Evolutionary conservation across 2,888 invertebrate species (phyloP).

Genomic region (Pollenia griseotomentosa): DNA sequence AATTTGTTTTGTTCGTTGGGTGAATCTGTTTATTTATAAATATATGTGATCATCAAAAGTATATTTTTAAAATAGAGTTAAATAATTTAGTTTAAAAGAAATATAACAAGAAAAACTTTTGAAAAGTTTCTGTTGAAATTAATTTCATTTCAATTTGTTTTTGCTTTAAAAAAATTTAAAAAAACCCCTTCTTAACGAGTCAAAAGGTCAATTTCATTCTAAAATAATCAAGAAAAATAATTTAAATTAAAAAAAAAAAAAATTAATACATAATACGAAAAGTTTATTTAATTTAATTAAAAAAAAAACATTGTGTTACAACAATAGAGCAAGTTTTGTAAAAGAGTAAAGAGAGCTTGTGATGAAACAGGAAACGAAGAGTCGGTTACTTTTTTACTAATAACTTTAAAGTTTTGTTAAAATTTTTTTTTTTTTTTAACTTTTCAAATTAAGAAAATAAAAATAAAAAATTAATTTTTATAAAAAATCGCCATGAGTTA

Average conservation of each 20-base stretch:
- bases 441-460: background rate
- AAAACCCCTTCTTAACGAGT: slow-evolving; percentile 47
- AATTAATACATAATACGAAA: slow-evolving; percentile 29
- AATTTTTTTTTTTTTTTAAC: slow-evolving; percentile 35
- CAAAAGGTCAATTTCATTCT: slow-evolving; percentile 40
- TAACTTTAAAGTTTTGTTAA: slow-evolving; percentile 48
- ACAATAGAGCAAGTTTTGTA: slow-evolving; percentile 1
- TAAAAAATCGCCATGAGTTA: slow-evolving; percentile 68
- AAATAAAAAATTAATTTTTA: background rate
- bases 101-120: background rate
- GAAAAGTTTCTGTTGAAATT: background rate
- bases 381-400: slow-evolving; percentile 17
- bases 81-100: slow-evolving; percentile 20
- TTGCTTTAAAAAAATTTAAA: background rate
- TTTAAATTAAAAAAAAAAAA: too few relatives aligned
- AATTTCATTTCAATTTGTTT: too few relatives aligned
- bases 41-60: slow-evolving; percentile 51
- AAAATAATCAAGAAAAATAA: background rate
- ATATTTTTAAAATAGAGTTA: slow-evolving; percentile 37
- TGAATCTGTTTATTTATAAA: slow-evolving; percentile 35
- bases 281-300: background rate
- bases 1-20: background rate
- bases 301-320: background rate
- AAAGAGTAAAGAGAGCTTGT: slow-evolving; percentile 11
- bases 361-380: slow-evolving; percentile 12